phyloP scores from a whole-genome alignment of 2,888 invertebrate species.

The Brenthis hecate region DNA sequence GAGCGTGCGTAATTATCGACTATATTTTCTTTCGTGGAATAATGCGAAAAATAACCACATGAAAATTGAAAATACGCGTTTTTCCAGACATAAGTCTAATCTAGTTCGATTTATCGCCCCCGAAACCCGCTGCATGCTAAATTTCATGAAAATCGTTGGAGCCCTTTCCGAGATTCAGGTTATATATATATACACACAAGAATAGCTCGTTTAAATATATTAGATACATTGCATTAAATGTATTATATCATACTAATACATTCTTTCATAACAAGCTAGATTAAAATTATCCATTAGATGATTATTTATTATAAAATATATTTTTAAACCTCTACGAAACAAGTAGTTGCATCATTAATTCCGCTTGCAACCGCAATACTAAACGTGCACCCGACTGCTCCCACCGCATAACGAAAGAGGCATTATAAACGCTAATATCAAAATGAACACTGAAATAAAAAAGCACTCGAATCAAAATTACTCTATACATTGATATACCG shows the following conservation, averaged over 20 bases:
- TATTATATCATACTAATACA: neutral
- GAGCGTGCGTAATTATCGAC: no score
- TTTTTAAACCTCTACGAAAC: conserved; percentile 24
- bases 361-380: conserved; percentile 32
- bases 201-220: no score
- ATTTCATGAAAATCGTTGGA: no score
- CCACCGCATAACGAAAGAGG: conserved; percentile 30
- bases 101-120: no score
- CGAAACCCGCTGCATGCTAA: no score
- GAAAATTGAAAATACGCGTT: no score
- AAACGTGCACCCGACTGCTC: conserved; percentile 19
- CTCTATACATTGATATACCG: conserved; percentile 35
- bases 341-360: conserved; percentile 25
- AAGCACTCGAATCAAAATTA: conserved; percentile 38
- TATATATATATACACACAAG: no score
- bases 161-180: no score
- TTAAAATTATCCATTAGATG: conserved; percentile 22
- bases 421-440: conserved; percentile 38
- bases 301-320: conserved; percentile 18
- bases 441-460: conserved; percentile 38
- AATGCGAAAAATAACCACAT: no score
- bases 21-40: no score
- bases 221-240: neutral
- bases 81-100: no score
- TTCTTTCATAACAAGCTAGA: conserved; percentile 7